Percentiles rank a stretch among this genome's conserved stretches.
These are phyloP conservation scores for Xiphias gladius DNA, from an alignment of 2,113 vertebrate species.

Conservation along the genomic window DNA sequence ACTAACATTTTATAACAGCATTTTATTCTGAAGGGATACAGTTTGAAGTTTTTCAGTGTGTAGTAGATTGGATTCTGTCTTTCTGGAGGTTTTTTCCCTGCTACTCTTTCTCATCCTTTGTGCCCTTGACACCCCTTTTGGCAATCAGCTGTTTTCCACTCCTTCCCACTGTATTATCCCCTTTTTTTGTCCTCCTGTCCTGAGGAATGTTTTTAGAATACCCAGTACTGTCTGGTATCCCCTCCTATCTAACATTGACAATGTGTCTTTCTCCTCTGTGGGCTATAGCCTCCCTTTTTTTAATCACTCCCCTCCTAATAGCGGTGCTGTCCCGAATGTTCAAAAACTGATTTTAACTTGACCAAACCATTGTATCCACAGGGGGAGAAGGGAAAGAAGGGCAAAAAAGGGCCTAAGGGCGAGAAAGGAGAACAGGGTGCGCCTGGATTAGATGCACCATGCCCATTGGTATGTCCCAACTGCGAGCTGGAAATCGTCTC, in stretches of 20 bases:
- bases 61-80: conserved; percentile 41
- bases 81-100: conserved; percentile 75
- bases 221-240: conserved; percentile 50
- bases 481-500: conserved; percentile 79
- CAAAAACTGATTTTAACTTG: conserved; percentile 83
- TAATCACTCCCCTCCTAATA: conserved; percentile 71
- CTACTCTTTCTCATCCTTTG: conserved; percentile 91
- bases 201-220: conserved; percentile 63
- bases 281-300: conserved; percentile 49
- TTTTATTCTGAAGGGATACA: conserved; percentile 56
- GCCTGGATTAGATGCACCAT: conserved; percentile 99
- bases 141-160: conserved; percentile 53
- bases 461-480: conserved; percentile 98
- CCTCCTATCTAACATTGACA: conserved; percentile 76
- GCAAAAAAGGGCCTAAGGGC: conserved; percentile 99
- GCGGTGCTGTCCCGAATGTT: conserved; percentile 60
- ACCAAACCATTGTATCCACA: conserved; percentile 97
- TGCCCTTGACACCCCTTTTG: conserved; percentile 77
- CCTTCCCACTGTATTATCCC: conserved; percentile 50
- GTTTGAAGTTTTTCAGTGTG: conserved; percentile 52
- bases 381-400: conserved; percentile 99
- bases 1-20: not conserved
- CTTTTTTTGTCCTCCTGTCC: conserved; percentile 58
- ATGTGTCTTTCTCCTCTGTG: conserved; percentile 57
- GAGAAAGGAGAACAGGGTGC: conserved; percentile 99